Evolutionary conservation across 2,797 vertebrate species (phyloP).

Genomic region (Myiotriccus ornatus): DNA sequence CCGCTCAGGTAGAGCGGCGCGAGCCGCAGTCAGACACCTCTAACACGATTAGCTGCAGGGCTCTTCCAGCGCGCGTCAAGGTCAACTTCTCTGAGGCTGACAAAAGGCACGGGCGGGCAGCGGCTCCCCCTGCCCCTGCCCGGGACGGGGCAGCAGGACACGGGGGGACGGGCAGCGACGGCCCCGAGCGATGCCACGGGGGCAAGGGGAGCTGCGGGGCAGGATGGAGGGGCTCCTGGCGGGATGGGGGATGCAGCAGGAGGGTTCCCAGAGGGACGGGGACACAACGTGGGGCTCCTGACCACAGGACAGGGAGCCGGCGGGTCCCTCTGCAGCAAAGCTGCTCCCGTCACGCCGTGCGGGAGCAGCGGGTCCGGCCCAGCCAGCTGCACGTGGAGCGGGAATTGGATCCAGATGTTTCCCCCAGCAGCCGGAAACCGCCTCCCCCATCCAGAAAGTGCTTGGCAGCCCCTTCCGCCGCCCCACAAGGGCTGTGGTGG

Average conservation of each 20-base stretch:
- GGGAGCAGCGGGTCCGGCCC: neutral
- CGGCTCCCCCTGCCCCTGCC: neutral
- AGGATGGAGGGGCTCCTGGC: fast-evolving
- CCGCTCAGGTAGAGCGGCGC: slow-evolving; percentile 53
- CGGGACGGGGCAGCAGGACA: neutral
- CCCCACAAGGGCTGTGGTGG: fast-evolving
- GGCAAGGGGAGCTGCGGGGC: neutral
- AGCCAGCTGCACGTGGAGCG: neutral
- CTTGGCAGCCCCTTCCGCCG: neutral
- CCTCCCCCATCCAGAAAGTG: neutral
- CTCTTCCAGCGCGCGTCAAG: slow-evolving; percentile 56
- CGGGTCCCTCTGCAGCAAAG: neutral
- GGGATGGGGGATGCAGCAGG: too few relatives aligned
- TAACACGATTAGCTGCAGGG: slow-evolving; percentile 53
- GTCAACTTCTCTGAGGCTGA: slow-evolving; percentile 57
- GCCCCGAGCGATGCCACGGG: neutral
- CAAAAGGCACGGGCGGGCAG: slow-evolving; percentile 26
- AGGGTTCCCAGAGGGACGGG: neutral
- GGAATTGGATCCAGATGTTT: slow-evolving; percentile 51
- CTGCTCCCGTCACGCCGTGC: fast-evolving
- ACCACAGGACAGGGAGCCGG: fast-evolving
- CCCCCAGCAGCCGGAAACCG: neutral
- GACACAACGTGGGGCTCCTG: fast-evolving
- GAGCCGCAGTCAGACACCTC: slow-evolving; percentile 63
- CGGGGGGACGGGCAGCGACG: neutral